These are phyloP conservation scores for Aspiorhynchus laticeps DNA, from an alignment of 2,113 vertebrate species.

Conservation along the genomic window DNA sequence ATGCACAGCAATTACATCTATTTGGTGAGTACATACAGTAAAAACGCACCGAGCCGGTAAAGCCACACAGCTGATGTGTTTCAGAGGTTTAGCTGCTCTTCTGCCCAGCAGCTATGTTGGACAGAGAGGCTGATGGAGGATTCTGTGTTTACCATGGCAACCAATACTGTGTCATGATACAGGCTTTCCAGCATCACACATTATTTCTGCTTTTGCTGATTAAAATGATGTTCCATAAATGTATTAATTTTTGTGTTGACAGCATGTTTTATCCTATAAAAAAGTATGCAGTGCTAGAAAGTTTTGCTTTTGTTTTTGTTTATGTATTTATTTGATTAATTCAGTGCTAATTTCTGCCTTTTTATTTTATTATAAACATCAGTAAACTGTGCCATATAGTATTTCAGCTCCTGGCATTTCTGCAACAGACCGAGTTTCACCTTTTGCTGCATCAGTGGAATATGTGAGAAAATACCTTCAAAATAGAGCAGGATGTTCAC, in stretches of 20 bases:
- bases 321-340: neutral
- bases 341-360: neutral
- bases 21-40: neutral
- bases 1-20: conserved; percentile 16
- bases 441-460: neutral
- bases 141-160: conserved; percentile 49
- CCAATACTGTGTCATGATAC: neutral
- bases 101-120: neutral
- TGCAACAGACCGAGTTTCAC: conserved; percentile 14
- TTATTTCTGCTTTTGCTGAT: conserved; percentile 11
- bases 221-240: neutral
- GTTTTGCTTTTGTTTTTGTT: neutral
- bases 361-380: neutral
- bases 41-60: neutral
- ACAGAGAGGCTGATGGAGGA: neutral
- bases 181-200: neutral
- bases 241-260: neutral
- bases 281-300: too few species aligned
- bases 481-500: neutral
- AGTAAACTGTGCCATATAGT: neutral
- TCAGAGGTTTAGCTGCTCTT: neutral
- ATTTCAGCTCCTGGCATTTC: neutral
- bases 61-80: neutral
- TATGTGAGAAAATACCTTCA: neutral
- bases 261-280: neutral